These are phyloP conservation scores for Acropora tenuis DNA, from an alignment of 64 coral and sea anemone genomes.

Conservation along the genomic window DNA sequence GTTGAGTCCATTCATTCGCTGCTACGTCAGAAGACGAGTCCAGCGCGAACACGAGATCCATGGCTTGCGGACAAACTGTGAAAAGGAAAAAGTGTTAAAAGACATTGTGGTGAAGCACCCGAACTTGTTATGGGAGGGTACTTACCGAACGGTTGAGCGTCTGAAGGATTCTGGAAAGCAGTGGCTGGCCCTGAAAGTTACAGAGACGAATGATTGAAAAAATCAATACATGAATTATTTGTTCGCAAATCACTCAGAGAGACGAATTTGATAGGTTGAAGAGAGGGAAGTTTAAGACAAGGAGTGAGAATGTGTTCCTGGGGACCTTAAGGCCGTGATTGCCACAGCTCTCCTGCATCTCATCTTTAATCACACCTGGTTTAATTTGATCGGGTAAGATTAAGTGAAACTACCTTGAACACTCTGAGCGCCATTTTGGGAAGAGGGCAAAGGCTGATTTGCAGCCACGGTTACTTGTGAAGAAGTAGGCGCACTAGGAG, in stretches of 20 bases:
- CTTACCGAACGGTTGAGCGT: slow-evolving; percentile 31
- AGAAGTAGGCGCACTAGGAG: not conserved
- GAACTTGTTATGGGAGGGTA: not conserved
- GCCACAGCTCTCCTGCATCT: not conserved
- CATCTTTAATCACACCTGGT: not conserved
- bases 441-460: not conserved
- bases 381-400: not conserved
- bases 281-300: not conserved
- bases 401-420: not conserved
- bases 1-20: slow-evolving; percentile 75
- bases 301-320: no score
- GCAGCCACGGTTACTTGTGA: not conserved
- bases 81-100: not conserved
- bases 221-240: no score
- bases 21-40: slow-evolving; percentile 93
- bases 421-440: not conserved
- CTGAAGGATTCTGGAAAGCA: not conserved
- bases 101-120: not conserved
- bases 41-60: slow-evolving; percentile 94
- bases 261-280: not conserved
- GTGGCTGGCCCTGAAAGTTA: not conserved
- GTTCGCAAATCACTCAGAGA: not conserved
- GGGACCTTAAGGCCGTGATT: no score
- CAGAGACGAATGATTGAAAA: not conserved
- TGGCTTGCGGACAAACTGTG: slow-evolving; percentile 83